Conservation (phyloP, 2,113 vertebrate genomes). For the Monarcha castaneiventris region DNA sequence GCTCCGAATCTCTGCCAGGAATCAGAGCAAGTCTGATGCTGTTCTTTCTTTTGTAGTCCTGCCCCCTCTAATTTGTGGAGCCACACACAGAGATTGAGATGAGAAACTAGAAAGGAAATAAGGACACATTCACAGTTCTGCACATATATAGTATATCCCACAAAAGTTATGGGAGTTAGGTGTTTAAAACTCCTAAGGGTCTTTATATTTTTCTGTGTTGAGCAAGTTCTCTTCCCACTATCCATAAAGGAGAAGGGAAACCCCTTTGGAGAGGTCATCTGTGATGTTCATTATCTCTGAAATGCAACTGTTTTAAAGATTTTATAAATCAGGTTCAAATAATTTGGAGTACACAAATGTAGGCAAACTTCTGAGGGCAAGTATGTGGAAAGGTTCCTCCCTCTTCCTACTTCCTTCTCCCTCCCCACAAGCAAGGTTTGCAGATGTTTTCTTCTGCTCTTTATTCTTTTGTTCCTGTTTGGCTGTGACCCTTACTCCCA, state of each 20-base stretch:
- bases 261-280: background rate
- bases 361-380: slow-evolving; percentile 35
- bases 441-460: slow-evolving; percentile 57
- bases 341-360: slow-evolving; percentile 27
- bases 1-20: background rate
- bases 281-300: slow-evolving; percentile 44
- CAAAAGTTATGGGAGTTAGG: background rate
- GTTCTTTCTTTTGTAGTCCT: background rate
- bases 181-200: background rate
- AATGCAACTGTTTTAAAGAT: slow-evolving; percentile 33
- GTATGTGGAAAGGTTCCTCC: slow-evolving; percentile 38
- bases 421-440: background rate
- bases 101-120: background rate
- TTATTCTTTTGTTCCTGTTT: slow-evolving; percentile 61
- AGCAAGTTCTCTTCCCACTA: background rate
- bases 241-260: background rate
- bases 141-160: background rate
- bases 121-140: background rate
- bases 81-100: background rate
- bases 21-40: background rate
- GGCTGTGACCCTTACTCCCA: slow-evolving; percentile 34
- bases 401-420: slow-evolving; percentile 14
- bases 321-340: slow-evolving; percentile 55
- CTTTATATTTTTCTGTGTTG: background rate
- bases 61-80: background rate